These are phyloP conservation scores for Beroe ovata DNA, from an alignment of 37 sponge, comb jelly and placozoan genomes.

Conservation along the genomic window DNA sequence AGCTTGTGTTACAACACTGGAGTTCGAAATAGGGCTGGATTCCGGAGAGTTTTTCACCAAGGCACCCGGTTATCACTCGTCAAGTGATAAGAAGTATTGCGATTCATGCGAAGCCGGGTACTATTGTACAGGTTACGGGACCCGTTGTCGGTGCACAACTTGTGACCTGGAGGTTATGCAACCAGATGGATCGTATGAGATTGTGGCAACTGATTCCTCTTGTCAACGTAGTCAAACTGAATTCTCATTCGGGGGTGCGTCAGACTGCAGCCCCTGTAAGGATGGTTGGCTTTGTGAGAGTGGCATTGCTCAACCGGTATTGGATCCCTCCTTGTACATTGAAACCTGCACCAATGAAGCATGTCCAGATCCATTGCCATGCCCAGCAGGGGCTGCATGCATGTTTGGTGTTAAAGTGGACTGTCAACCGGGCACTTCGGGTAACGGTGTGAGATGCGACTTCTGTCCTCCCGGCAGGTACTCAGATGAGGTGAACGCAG, in stretches of 20 bases:
- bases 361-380: constrained; percentile 35
- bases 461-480: constrained; percentile 40
- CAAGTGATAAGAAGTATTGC: not conserved
- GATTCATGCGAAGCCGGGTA: constrained; percentile 62
- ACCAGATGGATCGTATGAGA: not conserved
- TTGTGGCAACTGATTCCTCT: not conserved
- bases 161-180: constrained; percentile 10
- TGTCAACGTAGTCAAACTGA: constrained; percentile 45
- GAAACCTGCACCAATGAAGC: constrained; percentile 19
- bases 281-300: constrained; percentile 50
- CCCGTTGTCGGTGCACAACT: constrained; percentile 28
- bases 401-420: constrained; percentile 5
- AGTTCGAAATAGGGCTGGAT: not conserved
- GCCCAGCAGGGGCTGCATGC: constrained; percentile 63
- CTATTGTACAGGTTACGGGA: constrained; percentile 41
- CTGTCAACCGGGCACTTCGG: constrained; percentile 55
- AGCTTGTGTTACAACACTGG: constrained; percentile 1
- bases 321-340: constrained; percentile 19
- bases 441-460: not conserved
- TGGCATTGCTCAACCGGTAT: constrained; percentile 2
- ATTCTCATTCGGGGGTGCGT: constrained; percentile 62
- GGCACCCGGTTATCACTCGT: constrained; percentile 1
- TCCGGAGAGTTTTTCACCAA: constrained; percentile 8
- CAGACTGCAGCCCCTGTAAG: constrained; percentile 46
- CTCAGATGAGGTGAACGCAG: constrained; percentile 23